phyloP scores from a whole-genome alignment of 1,140 invertebrate genomes.

The Ridgeia piscesae region DNA sequence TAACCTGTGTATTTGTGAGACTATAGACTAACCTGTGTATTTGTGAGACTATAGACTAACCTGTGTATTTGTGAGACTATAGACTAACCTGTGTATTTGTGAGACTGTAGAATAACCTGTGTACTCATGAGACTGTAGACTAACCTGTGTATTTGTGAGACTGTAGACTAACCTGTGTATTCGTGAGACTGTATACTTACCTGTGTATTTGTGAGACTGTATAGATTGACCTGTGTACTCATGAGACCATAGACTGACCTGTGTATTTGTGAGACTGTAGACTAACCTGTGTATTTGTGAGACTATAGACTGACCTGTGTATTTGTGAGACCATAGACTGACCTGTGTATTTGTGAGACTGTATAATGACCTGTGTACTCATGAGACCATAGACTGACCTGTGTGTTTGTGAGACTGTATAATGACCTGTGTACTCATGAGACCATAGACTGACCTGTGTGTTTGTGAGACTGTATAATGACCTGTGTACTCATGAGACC shows the following conservation, averaged over 20 bases:
- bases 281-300: background rate
- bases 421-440: no score
- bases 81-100: background rate
- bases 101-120: background rate
- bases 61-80: background rate
- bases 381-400: background rate
- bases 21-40: background rate
- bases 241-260: background rate
- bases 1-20: background rate
- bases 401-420: no score
- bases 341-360: background rate
- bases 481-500: no score
- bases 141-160: background rate
- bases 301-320: background rate
- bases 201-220: background rate
- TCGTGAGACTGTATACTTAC: background rate
- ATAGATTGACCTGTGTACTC: background rate
- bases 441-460: no score
- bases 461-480: no score
- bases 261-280: background rate
- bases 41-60: background rate
- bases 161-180: no score
- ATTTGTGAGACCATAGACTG: background rate
- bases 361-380: background rate
- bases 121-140: background rate